Conservation (phyloP, 1,140 invertebrate genomes). For the Zaprionus kolodkinae region DNA sequence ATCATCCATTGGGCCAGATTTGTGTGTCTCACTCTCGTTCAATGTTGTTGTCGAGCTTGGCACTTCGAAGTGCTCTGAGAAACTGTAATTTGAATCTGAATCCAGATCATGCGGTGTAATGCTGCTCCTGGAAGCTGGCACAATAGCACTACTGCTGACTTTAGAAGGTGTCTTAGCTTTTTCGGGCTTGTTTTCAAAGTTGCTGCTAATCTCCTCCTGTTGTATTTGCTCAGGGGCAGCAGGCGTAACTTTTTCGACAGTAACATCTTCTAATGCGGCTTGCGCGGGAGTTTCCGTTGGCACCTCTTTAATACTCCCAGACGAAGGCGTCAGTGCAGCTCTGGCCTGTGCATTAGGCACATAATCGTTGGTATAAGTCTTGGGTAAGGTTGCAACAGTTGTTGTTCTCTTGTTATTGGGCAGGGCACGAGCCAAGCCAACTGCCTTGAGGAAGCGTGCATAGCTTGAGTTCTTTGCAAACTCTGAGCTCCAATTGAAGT, state of each 20-base stretch:
- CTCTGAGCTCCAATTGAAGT: constrained; percentile 58
- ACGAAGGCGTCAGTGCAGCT: constrained; percentile 27
- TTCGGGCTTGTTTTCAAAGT: constrained; percentile 9
- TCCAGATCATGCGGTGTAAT: constrained; percentile 56
- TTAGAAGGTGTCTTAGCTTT: background rate
- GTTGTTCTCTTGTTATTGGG: constrained; percentile 16
- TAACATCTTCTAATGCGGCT: background rate
- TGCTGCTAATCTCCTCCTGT: constrained; percentile 42
- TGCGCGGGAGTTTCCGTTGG: background rate
- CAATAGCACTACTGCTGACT: constrained; percentile 5
- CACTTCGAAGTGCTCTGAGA: constrained; percentile 80
- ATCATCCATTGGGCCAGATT: constrained; percentile 38
- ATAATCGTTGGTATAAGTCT: constrained; percentile 48
- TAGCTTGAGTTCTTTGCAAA: constrained; percentile 64
- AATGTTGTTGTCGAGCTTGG: constrained; percentile 55
- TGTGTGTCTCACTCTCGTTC: background rate
- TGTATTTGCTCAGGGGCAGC: constrained; percentile 30
- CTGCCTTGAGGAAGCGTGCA: constrained; percentile 61
- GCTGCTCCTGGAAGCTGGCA: background rate
- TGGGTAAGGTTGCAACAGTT: background rate
- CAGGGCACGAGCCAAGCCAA: constrained; percentile 32
- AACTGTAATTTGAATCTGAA: constrained; percentile 83
- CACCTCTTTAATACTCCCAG: constrained; percentile 6
- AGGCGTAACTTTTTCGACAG: background rate
- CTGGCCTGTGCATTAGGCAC: constrained; percentile 54